Evolutionary conservation across 2,797 vertebrate genomes (phyloP), one percentile per base, ranked within the genome.

Genomic region (Lutjanus argentimaculatus): DNA sequence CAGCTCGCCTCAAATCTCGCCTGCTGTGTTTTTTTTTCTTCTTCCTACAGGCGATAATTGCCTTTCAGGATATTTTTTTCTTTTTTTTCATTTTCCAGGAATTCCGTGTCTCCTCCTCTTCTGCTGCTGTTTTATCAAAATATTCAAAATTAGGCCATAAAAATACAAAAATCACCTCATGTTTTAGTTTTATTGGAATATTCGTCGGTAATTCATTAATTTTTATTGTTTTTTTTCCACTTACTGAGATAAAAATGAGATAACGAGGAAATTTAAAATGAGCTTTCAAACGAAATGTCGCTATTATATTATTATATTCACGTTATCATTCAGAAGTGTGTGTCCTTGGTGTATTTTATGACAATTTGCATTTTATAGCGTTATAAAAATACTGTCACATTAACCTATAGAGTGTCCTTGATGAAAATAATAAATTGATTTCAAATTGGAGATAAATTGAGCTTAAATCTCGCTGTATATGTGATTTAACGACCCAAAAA

Each of bases 41-140:
- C 79, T 58, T 80, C 48, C 70, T 68, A 6, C 84, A 76, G 81
- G 61, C 75, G 53, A 72, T 80, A 65, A 85, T 78, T 73, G 46
- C 58, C 30, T 75, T 59, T 75, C 57, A 21, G 63, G 64, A 59
- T 48, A 74, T 5, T 42, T 25, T 76, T 5, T 22, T 40, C 21
- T 52, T 71, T 6, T 48, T 42, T 49, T 53, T 11, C 3, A 9
- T 66, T 42, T 74, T 81, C 63, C 73, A 77, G 79, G 84, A 86
- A 77, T 48, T 42, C 21, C 25, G 21, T 7, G 8, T 21, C 11
- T 19, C 43, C 10, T 43, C 42, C 16, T 8, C 30, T 19, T 22
- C 14, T 11, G 36, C 36, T 40, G 21, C 63, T 40, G 58, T 56
- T 59, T 30, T 1, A n/a, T 17, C 14, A 6, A 30, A 11, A 46